Percentiles rank a stretch among this genome's conserved stretches.
These are phyloP conservation scores for Selene dorsalis DNA, from an alignment of 2,797 vertebrate genomes.

Conservation along the genomic window DNA sequence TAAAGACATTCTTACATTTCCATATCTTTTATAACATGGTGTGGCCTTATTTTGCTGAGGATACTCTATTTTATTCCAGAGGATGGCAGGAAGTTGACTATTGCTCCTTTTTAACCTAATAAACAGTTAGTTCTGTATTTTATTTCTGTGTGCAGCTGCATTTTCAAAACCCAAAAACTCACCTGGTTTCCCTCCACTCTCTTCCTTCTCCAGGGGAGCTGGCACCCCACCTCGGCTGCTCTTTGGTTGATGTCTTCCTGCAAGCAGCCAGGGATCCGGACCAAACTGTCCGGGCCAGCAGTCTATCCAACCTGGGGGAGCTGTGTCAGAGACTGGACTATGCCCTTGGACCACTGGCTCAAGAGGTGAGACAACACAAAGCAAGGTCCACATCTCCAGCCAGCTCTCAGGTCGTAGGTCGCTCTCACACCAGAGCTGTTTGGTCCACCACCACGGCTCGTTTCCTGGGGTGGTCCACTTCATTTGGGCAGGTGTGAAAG, in stretches of 20 bases:
- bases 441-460: too few relatives aligned
- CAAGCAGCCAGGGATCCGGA: slow-evolving; percentile 86
- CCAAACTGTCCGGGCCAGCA: slow-evolving; percentile 87
- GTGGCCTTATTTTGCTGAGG: not conserved
- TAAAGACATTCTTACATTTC: not conserved
- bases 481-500: too few relatives aligned
- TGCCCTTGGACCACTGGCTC: slow-evolving; percentile 87
- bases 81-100: not conserved
- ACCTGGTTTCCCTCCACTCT: not conserved
- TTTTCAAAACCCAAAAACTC: not conserved
- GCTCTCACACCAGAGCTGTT: too few relatives aligned
- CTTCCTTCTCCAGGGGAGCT: slow-evolving; percentile 85
- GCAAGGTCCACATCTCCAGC: too few relatives aligned
- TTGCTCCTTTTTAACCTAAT: not conserved
- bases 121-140: not conserved
- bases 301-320: slow-evolving; percentile 94
- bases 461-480: too few relatives aligned
- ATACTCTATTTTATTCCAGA: not conserved
- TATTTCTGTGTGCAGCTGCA: not conserved
- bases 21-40: not conserved
- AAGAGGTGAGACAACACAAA: slow-evolving; percentile 85
- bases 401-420: too few relatives aligned
- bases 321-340: slow-evolving; percentile 91
- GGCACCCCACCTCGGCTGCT: slow-evolving; percentile 86
- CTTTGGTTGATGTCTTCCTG: slow-evolving; percentile 89